Evolutionary conservation across 2,113 vertebrate genomes (phyloP).

Genomic region (Hippoglossus stenolepis): DNA sequence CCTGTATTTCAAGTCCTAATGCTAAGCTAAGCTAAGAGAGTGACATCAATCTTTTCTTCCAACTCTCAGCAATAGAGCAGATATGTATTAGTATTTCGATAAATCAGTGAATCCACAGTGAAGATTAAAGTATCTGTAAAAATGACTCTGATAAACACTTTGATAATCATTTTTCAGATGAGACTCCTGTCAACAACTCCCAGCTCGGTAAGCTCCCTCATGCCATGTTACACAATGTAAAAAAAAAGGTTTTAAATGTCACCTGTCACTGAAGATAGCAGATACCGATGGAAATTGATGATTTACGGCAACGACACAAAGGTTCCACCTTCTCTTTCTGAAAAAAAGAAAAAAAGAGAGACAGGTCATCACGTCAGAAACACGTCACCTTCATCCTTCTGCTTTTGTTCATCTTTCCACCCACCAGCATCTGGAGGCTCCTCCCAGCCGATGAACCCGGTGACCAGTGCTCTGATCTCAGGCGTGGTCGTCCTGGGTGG

Average conservation of each 20-base stretch:
- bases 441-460: conserved; percentile 83
- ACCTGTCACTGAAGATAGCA: neutral
- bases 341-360: neutral
- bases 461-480: conserved; percentile 90
- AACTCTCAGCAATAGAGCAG: neutral
- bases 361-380: conserved; percentile 1
- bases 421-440: conserved; percentile 72
- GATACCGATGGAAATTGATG: conserved; percentile 17
- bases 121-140: neutral
- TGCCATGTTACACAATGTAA: neutral
- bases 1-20: too few relatives aligned
- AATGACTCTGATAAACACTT: conserved; percentile 3
- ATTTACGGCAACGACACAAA: conserved; percentile 8
- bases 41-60: neutral
- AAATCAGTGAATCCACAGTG: neutral
- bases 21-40: neutral
- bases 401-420: conserved; percentile 31
- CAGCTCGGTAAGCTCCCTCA: conserved; percentile 89
- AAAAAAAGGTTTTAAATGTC: conserved; percentile 10
- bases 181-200: conserved; percentile 92
- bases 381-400: conserved; percentile 26
- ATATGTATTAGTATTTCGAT: neutral
- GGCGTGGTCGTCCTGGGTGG: conserved; percentile 88
- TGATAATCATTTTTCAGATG: conserved; percentile 84
- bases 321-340: neutral